Evolutionary conservation across 2,113 vertebrate species (phyloP).

Genomic region (Sylvicapra grimmia): DNA sequence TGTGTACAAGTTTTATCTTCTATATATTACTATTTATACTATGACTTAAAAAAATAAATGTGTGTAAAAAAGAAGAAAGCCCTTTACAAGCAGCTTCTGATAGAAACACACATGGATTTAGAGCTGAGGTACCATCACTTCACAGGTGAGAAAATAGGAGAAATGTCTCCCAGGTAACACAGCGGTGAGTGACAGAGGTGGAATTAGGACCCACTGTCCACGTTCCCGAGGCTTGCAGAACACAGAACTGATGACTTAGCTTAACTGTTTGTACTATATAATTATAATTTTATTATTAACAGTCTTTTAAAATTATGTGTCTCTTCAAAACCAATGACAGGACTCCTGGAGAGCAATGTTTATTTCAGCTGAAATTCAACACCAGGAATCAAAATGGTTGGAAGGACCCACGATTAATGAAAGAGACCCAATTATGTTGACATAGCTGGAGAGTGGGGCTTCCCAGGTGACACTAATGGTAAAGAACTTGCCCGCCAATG

Average conservation of each 20-base stretch:
- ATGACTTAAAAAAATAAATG: neutral
- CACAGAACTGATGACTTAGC: neutral
- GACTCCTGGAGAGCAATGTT: neutral
- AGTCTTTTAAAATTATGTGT: neutral
- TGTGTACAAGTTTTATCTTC: neutral
- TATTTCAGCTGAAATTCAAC: neutral
- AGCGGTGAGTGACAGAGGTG: neutral
- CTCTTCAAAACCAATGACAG: neutral
- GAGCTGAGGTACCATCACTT: neutral
- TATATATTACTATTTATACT: neutral
- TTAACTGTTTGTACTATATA: neutral
- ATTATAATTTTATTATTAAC: neutral
- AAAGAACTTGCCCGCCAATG: fast-evolving
- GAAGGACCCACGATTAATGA: neutral
- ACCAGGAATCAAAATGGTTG: neutral
- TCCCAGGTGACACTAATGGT: neutral
- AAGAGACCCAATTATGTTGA: neutral
- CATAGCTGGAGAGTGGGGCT: neutral
- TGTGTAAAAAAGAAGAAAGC: neutral
- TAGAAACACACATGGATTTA: neutral
- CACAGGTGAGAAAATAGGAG: neutral
- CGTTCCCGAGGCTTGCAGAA: neutral
- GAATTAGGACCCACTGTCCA: fast-evolving
- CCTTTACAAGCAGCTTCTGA: neutral
- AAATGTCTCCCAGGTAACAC: neutral